Percentiles rank a stretch among this genome's conserved stretches.
Conservation (phyloP, 2,888 invertebrate genomes). For the Xylota segnis region DNA sequence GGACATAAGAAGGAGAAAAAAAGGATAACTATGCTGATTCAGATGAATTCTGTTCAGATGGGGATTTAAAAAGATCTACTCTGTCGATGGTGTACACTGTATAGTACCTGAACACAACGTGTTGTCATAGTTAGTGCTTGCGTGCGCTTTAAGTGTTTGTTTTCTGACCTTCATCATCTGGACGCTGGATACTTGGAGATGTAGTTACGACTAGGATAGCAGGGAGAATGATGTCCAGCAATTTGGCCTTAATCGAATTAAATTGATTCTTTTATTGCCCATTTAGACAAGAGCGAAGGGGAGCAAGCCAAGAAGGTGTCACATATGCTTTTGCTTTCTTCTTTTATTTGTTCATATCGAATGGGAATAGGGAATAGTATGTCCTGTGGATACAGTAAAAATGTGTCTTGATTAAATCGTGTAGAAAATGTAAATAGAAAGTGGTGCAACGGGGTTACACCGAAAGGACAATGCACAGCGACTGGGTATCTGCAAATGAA, state of each 20-base stretch:
- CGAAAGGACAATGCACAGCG: background rate
- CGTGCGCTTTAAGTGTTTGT: constrained; percentile 69
- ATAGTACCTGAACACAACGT: constrained; percentile 63
- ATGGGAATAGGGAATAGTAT: background rate
- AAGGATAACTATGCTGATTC: constrained; percentile 72
- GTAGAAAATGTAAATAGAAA: background rate
- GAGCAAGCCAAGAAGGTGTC: constrained; percentile 3
- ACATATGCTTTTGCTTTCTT: constrained; percentile 17
- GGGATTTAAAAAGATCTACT: constrained; percentile 54
- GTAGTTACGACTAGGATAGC: constrained; percentile 24
- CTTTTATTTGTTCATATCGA: background rate
- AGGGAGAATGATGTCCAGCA: constrained; percentile 64
- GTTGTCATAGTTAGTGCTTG: constrained; percentile 56
- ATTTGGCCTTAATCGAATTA: constrained; percentile 75
- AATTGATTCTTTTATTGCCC: constrained; percentile 75
- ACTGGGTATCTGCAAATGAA: background rate
- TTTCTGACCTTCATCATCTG: constrained; percentile 57
- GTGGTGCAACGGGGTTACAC: background rate
- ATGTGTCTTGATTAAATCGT: background rate
- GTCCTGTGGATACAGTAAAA: background rate
- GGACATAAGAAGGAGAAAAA: constrained; percentile 36
- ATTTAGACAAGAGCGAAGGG: constrained; percentile 46
- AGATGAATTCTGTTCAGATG: constrained; percentile 59
- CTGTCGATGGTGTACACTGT: constrained; percentile 3
- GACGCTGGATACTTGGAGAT: constrained; percentile 29